Conservation (phyloP, 1,140 invertebrate species). For the Plodia interpunctella region DNA sequence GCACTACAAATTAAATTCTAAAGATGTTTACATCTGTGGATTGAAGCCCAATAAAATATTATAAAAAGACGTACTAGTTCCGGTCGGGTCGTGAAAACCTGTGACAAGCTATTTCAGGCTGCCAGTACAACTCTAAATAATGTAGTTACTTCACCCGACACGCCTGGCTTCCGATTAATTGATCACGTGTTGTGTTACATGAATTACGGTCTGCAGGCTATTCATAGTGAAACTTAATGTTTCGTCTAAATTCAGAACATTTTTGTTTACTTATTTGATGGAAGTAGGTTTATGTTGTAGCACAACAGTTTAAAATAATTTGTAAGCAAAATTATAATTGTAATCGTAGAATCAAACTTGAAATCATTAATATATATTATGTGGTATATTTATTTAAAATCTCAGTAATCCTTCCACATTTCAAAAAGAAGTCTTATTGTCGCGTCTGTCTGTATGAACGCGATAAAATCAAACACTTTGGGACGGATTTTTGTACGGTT, state of each 20-base stretch:
- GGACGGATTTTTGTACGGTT: too few relatives aligned
- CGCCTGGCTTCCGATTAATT: constrained; percentile 48
- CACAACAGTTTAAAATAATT: neutral
- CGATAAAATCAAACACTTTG: too few relatives aligned
- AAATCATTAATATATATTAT: too few relatives aligned
- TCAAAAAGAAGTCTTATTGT: too few relatives aligned
- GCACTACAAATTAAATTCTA: neutral
- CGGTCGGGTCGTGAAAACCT: constrained; percentile 42
- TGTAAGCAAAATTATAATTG: too few relatives aligned
- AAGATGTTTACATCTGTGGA: neutral
- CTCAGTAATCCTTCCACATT: too few relatives aligned
- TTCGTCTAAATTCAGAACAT: constrained; percentile 8
- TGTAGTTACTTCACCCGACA: constrained; percentile 1
- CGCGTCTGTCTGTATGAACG: too few relatives aligned
- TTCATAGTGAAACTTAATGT: constrained; percentile 23
- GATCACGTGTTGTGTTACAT: constrained; percentile 55
- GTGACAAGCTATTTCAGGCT: constrained; percentile 56
- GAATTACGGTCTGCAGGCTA: constrained; percentile 33
- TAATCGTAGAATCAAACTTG: too few relatives aligned
- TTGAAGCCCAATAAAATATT: constrained; percentile 29
- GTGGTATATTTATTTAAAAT: too few relatives aligned
- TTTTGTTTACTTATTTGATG: neutral
- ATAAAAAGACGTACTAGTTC: constrained; percentile 51
- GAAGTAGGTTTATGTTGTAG: neutral
- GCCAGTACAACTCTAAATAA: neutral